phyloP scores from a whole-genome alignment of 2,797 vertebrate genomes.

The Eurystomus glaucurus region DNA sequence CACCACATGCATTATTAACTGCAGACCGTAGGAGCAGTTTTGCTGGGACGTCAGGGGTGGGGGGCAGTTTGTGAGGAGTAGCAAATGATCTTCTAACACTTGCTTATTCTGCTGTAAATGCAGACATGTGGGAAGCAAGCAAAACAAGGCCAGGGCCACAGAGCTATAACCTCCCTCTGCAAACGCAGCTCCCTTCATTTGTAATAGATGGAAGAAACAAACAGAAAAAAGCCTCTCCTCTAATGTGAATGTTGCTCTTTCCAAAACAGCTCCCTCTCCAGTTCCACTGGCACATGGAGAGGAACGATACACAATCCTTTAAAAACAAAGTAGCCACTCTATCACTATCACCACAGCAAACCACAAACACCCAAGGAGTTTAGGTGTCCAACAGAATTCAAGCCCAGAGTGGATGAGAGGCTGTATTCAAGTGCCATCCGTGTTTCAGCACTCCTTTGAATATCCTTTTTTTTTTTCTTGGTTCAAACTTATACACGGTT shows the following conservation, averaged over 20 bases:
- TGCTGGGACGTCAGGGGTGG: not conserved
- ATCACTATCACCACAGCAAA: not conserved
- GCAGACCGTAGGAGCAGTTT: not conserved
- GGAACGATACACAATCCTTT: not conserved
- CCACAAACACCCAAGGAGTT: constrained; percentile 33
- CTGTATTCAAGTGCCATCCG: constrained; percentile 52
- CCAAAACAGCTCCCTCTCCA: constrained; percentile 3
- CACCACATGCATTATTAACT: not conserved
- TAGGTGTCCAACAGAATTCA: constrained; percentile 30
- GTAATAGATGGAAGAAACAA: not conserved
- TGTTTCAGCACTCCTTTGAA: constrained; percentile 72
- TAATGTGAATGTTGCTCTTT: not conserved
- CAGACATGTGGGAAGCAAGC: constrained; percentile 53
- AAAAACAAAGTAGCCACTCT: constrained; percentile 21
- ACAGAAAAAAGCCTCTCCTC: not conserved
- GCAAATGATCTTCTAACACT: not conserved
- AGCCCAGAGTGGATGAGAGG: constrained; percentile 16
- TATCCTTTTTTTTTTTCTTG: not conserved
- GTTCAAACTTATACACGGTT: constrained; percentile 61
- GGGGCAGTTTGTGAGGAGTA: not conserved
- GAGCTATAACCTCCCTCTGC: constrained; percentile 30
- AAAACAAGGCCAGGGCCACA: constrained; percentile 57
- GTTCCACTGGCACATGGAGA: not conserved
- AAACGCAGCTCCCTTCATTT: constrained; percentile 40
- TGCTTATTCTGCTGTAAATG: constrained; percentile 32